Evolutionary conservation across 2,113 vertebrate species (phyloP).

Genomic region (Channa maculata): DNA sequence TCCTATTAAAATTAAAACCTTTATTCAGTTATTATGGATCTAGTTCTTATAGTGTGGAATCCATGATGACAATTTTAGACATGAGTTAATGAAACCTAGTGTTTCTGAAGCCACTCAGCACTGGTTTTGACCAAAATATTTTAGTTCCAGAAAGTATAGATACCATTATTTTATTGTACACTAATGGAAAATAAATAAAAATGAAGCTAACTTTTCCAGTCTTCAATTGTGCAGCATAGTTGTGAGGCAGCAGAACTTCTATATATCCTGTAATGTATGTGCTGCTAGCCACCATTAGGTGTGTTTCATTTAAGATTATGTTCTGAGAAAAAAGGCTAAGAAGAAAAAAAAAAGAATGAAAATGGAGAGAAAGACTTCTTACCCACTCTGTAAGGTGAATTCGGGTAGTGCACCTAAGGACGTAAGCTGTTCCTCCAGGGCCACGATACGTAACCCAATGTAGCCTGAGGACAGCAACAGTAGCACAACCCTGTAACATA

Average conservation of each 20-base stretch:
- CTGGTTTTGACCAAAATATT: too few species aligned
- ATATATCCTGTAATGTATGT: too few species aligned
- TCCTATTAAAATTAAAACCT: neutral
- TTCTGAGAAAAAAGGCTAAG: neutral
- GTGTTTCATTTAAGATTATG: neutral
- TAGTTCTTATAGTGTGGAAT: neutral
- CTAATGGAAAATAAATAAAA: too few species aligned
- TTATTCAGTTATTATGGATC: neutral
- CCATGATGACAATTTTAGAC: too few species aligned
- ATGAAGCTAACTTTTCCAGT: neutral
- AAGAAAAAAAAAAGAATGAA: neutral
- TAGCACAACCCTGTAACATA: constrained; percentile 81
- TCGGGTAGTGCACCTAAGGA: constrained; percentile 80
- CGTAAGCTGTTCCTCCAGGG: constrained; percentile 87
- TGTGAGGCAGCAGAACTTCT: neutral
- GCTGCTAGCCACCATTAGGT: neutral
- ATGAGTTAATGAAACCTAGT: too few species aligned
- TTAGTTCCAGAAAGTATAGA: too few species aligned
- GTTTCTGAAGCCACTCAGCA: too few species aligned
- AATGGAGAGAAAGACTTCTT: constrained; percentile 12
- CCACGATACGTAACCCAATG: constrained; percentile 86
- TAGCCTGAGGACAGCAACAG: constrained; percentile 89
- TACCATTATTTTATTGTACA: too few species aligned
- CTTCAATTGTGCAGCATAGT: neutral
- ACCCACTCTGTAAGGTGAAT: constrained; percentile 81